A percentile compares a stretch with the other conserved stretches of the same genome.
Conservation (phyloP, 2,888 invertebrate species). For the Neria commutata region DNA sequence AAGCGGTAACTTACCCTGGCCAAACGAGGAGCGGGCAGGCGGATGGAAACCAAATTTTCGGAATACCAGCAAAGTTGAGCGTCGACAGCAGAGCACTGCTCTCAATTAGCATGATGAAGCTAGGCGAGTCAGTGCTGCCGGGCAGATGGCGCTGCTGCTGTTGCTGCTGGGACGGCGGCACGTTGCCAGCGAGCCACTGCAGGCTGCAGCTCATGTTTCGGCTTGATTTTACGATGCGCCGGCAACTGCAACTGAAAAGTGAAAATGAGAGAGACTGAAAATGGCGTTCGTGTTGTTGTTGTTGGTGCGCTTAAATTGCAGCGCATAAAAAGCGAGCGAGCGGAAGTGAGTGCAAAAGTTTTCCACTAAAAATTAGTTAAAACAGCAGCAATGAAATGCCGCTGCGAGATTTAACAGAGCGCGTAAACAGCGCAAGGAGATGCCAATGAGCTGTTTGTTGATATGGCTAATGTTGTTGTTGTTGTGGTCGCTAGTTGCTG, state of each 20-base stretch:
- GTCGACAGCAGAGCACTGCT: too few species aligned
- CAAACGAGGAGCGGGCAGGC: too few species aligned
- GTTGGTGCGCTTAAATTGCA: slow-evolving; percentile 3
- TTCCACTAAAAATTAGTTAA: slow-evolving; percentile 18
- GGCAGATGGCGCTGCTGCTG: background rate
- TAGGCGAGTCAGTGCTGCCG: background rate
- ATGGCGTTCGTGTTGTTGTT: background rate
- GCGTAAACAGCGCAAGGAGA: background rate
- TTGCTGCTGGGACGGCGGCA: background rate
- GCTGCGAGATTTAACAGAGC: background rate
- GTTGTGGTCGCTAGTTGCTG: too few species aligned
- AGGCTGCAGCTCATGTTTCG: background rate
- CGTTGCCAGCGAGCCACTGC: background rate
- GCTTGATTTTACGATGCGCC: background rate
- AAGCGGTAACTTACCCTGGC: too few species aligned
- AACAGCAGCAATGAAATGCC: slow-evolving; percentile 4
- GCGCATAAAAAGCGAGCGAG: slow-evolving; percentile 1
- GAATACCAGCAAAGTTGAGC: too few species aligned
- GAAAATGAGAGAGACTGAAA: too few species aligned
- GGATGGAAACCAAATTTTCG: too few species aligned
- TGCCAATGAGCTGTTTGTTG: too few species aligned
- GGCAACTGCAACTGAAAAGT: background rate
- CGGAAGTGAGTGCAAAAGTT: slow-evolving; percentile 8
- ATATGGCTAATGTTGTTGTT: too few species aligned
- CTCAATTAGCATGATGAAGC: background rate